Conservation (phyloP, 2,888 invertebrate species). For the Diaperis boleti region DNA sequence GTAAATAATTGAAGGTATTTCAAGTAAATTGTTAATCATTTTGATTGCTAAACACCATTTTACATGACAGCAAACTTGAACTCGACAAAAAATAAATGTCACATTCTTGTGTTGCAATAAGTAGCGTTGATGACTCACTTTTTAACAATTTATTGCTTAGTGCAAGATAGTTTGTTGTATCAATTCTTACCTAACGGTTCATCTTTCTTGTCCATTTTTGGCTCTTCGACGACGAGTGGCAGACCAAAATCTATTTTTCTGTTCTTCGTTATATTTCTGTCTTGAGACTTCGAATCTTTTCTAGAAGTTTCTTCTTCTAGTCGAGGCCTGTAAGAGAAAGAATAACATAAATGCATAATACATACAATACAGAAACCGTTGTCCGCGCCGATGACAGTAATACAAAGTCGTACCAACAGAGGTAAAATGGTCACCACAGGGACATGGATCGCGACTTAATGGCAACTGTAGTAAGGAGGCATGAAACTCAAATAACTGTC, state of each 20-base stretch:
- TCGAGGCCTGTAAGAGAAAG: conserved; percentile 14
- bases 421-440: too few species aligned
- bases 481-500: too few species aligned
- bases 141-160: too few species aligned
- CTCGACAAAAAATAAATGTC: conserved; percentile 21
- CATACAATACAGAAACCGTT: too few species aligned
- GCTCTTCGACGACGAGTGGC: conserved; percentile 39
- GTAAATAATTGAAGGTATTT: too few species aligned
- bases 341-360: too few species aligned
- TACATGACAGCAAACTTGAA: conserved; percentile 7
- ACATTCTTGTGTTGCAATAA: conserved; percentile 13
- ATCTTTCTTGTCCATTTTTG: conserved; percentile 34
- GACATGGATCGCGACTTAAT: too few species aligned
- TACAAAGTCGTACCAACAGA: too few species aligned
- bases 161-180: too few species aligned
- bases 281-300: conserved; percentile 5
- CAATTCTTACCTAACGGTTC: conserved; percentile 40
- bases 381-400: too few species aligned
- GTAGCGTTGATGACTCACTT: background rate
- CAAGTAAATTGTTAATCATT: too few species aligned
- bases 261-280: conserved; percentile 7
- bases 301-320: background rate
- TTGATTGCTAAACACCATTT: background rate
- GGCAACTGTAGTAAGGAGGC: too few species aligned
- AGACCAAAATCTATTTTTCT: conserved; percentile 35